A percentile compares a stretch with the other conserved stretches of the same genome.
phyloP scores from a whole-genome alignment of 2,797 vertebrate species.

The Myotis planiceps region DNA sequence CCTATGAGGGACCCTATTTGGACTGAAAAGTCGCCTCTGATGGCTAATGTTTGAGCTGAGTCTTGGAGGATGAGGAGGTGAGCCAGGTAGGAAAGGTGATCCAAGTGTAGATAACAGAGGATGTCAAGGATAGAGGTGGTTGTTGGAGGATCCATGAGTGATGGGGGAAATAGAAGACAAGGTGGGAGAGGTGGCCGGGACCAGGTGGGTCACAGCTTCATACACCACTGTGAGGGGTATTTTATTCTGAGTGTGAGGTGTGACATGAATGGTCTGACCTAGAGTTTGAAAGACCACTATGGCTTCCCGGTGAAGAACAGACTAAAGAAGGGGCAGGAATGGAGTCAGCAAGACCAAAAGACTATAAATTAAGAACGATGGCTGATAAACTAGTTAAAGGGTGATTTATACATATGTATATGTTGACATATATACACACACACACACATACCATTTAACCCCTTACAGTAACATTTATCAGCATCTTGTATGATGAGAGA shows the following conservation, averaged over 20 bases:
- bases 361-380: not conserved
- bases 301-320: not conserved
- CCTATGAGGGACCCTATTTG: rapidly evolving
- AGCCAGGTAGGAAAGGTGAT: not conserved
- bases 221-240: too few species aligned
- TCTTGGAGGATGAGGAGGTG: not conserved
- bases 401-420: not conserved
- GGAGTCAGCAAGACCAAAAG: not conserved
- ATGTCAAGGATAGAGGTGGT: not conserved
- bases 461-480: not conserved
- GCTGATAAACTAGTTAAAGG: not conserved
- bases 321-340: too few species aligned
- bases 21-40: not conserved
- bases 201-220: not conserved
- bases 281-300: not conserved
- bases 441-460: not conserved
- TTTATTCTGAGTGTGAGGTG: not conserved
- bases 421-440: not conserved
- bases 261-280: not conserved
- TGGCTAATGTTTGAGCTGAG: not conserved
- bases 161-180: not conserved
- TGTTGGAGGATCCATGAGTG: not conserved
- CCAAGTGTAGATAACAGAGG: not conserved
- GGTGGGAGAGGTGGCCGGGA: not conserved
- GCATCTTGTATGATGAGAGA: not conserved